Conservation (phyloP, 2,113 vertebrate genomes). For the Drymodes brunneopygia region DNA sequence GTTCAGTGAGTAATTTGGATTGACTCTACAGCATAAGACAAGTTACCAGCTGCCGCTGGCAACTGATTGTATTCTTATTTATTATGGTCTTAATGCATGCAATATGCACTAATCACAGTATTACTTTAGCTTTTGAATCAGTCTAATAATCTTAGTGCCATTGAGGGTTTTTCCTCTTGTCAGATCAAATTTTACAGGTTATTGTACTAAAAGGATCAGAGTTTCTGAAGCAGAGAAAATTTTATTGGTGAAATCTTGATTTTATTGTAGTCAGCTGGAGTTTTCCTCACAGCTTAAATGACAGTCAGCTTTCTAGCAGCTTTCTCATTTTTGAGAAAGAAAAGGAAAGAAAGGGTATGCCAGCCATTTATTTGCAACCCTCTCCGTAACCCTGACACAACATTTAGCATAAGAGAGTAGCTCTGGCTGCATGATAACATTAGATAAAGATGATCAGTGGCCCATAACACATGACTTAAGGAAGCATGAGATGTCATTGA, state of each 20-base stretch:
- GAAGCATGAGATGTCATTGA: neutral
- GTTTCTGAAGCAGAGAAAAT: neutral
- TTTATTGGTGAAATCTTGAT: neutral
- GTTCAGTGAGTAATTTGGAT: neutral
- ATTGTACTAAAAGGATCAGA: neutral
- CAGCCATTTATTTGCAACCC: neutral
- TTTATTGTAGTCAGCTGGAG: neutral
- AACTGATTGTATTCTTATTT: neutral
- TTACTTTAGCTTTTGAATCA: conserved; percentile 14
- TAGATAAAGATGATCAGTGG: neutral
- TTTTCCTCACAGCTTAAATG: neutral
- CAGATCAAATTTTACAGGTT: conserved; percentile 3
- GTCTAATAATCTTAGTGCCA: neutral
- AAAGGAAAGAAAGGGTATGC: neutral
- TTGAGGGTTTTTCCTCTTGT: neutral
- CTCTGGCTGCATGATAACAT: neutral
- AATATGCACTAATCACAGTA: neutral
- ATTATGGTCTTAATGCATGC: neutral
- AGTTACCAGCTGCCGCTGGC: conserved; percentile 8
- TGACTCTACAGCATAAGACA: neutral
- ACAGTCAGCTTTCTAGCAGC: neutral
- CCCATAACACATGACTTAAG: neutral
- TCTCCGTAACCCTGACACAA: neutral
- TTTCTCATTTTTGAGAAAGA: neutral
- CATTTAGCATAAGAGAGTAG: neutral